These are phyloP conservation scores for Temnothorax rugatulus DNA, from an alignment of 2,888 invertebrate species.

Conservation along the genomic window DNA sequence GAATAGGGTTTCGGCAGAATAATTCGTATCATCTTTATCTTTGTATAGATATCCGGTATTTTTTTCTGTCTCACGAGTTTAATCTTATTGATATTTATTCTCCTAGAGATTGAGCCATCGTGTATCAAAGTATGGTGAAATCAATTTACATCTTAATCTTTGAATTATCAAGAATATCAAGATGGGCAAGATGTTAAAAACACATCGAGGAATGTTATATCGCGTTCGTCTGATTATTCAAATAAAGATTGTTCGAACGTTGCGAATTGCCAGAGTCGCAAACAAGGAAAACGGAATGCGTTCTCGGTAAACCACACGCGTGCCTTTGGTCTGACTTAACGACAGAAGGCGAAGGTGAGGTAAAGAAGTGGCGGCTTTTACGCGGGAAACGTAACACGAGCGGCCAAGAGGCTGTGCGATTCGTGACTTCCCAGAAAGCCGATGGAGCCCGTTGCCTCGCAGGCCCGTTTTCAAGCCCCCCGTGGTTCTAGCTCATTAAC, in stretches of 20 bases:
- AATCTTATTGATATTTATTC: not conserved
- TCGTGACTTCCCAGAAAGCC: constrained; percentile 79
- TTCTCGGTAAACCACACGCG: constrained; percentile 13
- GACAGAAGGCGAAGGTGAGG: constrained; percentile 36
- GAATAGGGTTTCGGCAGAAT: not conserved
- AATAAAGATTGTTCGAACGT: not conserved
- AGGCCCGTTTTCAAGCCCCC: constrained; percentile 77
- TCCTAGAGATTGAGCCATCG: not conserved
- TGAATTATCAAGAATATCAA: too few species aligned
- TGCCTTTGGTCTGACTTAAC: constrained; percentile 35
- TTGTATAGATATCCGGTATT: not conserved
- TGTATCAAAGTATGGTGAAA: not conserved
- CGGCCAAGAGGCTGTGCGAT: constrained; percentile 64
- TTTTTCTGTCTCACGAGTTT: not conserved
- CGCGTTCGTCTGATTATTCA: not conserved
- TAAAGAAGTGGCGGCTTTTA: constrained; percentile 67
- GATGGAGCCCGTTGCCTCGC: constrained; percentile 63
- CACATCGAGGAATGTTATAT: not conserved
- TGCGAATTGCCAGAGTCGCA: not conserved
- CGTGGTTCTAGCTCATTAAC: constrained; percentile 85
- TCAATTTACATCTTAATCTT: too few species aligned
- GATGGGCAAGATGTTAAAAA: not conserved
- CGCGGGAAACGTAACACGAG: constrained; percentile 69
- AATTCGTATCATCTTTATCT: not conserved
- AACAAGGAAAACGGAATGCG: constrained; percentile 18